These are phyloP conservation scores for Drosophila obscura DNA, from an alignment of 1,140 invertebrate species.

Conservation along the genomic window DNA sequence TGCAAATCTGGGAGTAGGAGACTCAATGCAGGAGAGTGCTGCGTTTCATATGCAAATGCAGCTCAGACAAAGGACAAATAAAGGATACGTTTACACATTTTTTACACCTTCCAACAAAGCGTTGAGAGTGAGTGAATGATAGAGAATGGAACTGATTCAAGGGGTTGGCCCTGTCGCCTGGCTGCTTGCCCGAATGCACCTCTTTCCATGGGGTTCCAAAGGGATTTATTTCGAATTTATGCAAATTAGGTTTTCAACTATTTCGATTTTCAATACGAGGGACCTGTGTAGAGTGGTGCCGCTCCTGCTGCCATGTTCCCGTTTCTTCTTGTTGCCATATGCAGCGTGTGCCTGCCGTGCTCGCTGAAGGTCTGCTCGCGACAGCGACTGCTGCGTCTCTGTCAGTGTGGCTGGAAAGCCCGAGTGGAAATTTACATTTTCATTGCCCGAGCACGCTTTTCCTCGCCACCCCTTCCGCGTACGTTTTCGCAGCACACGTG, in stretches of 20 bases:
- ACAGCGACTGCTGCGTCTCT: slow-evolving; percentile 65
- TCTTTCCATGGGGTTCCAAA: slow-evolving; percentile 32
- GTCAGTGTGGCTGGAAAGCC: slow-evolving; percentile 59
- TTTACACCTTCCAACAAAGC: slow-evolving; percentile 76
- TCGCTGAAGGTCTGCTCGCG: slow-evolving; percentile 46
- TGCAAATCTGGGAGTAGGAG: slow-evolving; percentile 54
- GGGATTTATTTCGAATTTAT: slow-evolving; percentile 75
- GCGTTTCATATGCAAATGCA: slow-evolving; percentile 77
- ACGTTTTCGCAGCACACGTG: slow-evolving; percentile 55
- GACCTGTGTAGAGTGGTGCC: not conserved
- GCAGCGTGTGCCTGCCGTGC: slow-evolving; percentile 57
- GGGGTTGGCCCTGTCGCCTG: slow-evolving; percentile 29
- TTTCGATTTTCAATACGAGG: slow-evolving; percentile 51
- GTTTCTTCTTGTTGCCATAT: slow-evolving; percentile 24
- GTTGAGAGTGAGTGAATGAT: slow-evolving; percentile 5
- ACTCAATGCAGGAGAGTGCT: slow-evolving; percentile 36
- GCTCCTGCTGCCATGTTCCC: slow-evolving; percentile 13
- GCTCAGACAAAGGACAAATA: slow-evolving; percentile 52
- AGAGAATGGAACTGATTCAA: slow-evolving; percentile 25
- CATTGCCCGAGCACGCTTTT: slow-evolving; percentile 45
- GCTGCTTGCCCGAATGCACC: slow-evolving; percentile 53
- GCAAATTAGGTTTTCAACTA: slow-evolving; percentile 71
- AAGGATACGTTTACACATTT: slow-evolving; percentile 78
- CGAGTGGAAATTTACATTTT: slow-evolving; percentile 67
- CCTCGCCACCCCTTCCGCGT: slow-evolving; percentile 43